A percentile compares a stretch with the other conserved stretches of the same genome.
Conservation (phyloP, 2,888 invertebrate genomes). For the Bombyx huttoni region DNA sequence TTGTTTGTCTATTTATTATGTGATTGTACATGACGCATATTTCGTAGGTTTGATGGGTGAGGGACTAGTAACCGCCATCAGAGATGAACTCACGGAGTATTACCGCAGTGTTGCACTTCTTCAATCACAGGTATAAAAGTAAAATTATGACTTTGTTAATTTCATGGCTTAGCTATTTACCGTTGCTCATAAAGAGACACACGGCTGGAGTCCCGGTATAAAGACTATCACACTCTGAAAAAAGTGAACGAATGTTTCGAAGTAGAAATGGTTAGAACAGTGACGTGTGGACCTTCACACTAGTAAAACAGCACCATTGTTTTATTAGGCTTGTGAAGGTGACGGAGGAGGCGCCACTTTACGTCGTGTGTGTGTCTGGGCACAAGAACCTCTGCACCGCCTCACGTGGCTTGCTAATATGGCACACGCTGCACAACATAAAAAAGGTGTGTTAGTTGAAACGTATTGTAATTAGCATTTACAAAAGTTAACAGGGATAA, state of each 20-base stretch:
- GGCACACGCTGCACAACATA: constrained; percentile 84
- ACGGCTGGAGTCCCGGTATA: too few species aligned
- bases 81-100: constrained; percentile 89
- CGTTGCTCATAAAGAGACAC: too few species aligned
- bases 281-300: too few species aligned
- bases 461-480: too few species aligned
- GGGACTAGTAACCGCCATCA: constrained; percentile 87
- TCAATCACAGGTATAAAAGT: constrained; percentile 81
- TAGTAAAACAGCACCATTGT: neutral
- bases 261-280: too few species aligned
- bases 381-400: constrained; percentile 83
- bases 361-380: constrained; percentile 84
- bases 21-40: neutral
- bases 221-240: too few species aligned
- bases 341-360: constrained; percentile 74
- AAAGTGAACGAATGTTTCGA: too few species aligned
- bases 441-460: constrained; percentile 66
- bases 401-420: constrained; percentile 88
- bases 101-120: constrained; percentile 90
- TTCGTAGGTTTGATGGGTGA: constrained; percentile 82
- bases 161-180: too few species aligned
- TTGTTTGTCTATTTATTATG: neutral
- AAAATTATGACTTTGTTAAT: too few species aligned
- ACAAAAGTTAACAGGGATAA: too few species aligned
- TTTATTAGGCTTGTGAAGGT: constrained; percentile 43